Base-by-base conservation (phyloP, 2,888 invertebrate species). In the Cabera pusaria region DNA sequence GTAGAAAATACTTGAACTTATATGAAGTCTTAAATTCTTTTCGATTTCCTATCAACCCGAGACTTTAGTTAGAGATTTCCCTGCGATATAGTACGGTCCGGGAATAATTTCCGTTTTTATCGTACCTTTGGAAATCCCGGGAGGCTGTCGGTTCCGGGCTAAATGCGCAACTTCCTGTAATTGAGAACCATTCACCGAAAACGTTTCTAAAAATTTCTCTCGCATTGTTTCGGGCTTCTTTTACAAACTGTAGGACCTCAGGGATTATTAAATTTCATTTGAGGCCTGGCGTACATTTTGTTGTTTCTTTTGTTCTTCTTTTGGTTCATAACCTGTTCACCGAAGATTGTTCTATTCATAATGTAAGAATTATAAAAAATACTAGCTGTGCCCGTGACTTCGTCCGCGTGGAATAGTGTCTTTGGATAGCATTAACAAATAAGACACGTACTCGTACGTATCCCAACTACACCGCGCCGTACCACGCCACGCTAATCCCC, bases 91-190 rank as follows among this genome's bases (percentile, higher is more conserved):
- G 24, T 40, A 38, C 24, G 22, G 28, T 34, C 41, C 23, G 45
- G 20, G 39, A 50, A 47, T 46, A 40, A 49, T 49, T 40, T 39
- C 29, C 32, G 25, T 51, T 59, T 44, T 47, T 45, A 40, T 42
- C 35, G 58, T 62, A 61, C 53, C 53, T 63, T 53, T 32, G 33
- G 37, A 52, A 57, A 54, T 59, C 64, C 49, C 59, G 31, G 27
- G 57, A 50, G 59, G 50, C 52, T 54, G 53, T 56, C 56, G 49
- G 49, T 14, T 37, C 31, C 47, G 52, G 53, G 50, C 58, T 63
- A 59, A 62, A 60, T 48, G 51, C 59, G 49, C 53, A 59, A 54
- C 60, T 59, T 60, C 61, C 59, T 54, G 69, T 68, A 66, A 68
- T 65, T 65, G 67, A 64, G 59, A 62, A 56, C 54, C 57, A 50